Evolutionary conservation across 2,888 invertebrate genomes (phyloP), one percentile per base, ranked within the genome.

Genomic region (Heteromurus nitidus): DNA sequence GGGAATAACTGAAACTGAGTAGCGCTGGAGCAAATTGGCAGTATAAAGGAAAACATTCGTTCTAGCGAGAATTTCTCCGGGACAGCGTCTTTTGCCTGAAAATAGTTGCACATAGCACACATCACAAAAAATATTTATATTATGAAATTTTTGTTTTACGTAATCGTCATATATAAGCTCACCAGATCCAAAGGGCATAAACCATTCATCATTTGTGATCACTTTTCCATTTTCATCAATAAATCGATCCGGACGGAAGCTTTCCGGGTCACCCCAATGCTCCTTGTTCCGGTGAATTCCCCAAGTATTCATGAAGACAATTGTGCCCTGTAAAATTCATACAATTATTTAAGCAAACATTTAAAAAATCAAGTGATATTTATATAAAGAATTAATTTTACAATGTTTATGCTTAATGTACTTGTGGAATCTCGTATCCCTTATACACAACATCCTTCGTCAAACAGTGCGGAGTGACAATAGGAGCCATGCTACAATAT

Each of bases 201-300:
- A 70, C 82, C 82, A 84, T 44, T 82, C 82, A 36, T 84, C 84
- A 47, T 80, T 80, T 3, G 82, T 28, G 30, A 87, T 83, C 62
- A 84, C 83, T 13, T 83, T 85, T 13, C 82, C 83, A 22, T 83
- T 83, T 36, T 82, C 55, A 64, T 87, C 87, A 60, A 88, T 84
- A 70, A 87, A 88, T 7, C 88, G 69, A 44, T 87, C 87, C 1
- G 88, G 88, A n/a, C 88, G 76, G 76, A 88, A 88, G 47, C 76
- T 85, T 42, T 87, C 85, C 2, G 88, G 87, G 68, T 88, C 87
- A 1, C 76, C 82, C 88, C 88, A 88, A 73, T 74, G 84, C 13
- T 77, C 77, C 24, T 74, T 55, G 55, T 77, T 84, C 0, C 82
- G 73, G 28, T 84, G 82, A 55, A 84, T 84, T 16, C 84, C 84